Conservation (phyloP, 2,797 vertebrate genomes). For the Helarctos malayanus region DNA sequence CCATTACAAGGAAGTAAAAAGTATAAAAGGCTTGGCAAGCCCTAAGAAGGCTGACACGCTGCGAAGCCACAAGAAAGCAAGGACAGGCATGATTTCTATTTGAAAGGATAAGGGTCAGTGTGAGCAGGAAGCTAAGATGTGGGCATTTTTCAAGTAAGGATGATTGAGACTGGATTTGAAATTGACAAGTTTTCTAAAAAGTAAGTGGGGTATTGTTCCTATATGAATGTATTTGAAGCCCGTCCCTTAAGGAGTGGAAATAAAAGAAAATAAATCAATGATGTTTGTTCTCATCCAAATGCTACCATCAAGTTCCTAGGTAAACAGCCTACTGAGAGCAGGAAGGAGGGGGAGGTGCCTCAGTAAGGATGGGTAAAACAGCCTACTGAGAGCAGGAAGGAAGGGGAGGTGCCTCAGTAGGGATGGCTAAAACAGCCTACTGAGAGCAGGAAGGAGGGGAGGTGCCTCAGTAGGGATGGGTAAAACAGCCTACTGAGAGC, state of each 20-base stretch:
- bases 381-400: no score
- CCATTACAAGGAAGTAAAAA: constrained; percentile 38
- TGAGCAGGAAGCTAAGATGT: neutral
- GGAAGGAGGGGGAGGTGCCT: no score
- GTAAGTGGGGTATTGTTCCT: neutral
- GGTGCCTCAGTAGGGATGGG: no score
- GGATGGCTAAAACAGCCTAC: neutral
- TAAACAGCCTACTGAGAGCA: neutral
- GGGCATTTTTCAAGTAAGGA: neutral
- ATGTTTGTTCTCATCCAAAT: neutral
- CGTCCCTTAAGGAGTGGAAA: neutral
- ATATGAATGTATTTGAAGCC: neutral
- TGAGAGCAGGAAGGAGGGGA: no score
- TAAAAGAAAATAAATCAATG: neutral
- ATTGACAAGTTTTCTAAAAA: neutral
- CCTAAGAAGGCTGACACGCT: neutral
- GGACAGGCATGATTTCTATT: neutral
- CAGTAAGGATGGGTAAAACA: no score
- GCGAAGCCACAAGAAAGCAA: constrained; percentile 25
- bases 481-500: no score
- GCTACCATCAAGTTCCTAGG: neutral
- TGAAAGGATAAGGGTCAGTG: constrained; percentile 24
- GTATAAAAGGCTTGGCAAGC: neutral
- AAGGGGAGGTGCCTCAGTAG: no score
- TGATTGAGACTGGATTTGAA: neutral